Base-by-base conservation (phyloP, 2,888 invertebrate species). In the Priocnemis perturbator region DNA sequence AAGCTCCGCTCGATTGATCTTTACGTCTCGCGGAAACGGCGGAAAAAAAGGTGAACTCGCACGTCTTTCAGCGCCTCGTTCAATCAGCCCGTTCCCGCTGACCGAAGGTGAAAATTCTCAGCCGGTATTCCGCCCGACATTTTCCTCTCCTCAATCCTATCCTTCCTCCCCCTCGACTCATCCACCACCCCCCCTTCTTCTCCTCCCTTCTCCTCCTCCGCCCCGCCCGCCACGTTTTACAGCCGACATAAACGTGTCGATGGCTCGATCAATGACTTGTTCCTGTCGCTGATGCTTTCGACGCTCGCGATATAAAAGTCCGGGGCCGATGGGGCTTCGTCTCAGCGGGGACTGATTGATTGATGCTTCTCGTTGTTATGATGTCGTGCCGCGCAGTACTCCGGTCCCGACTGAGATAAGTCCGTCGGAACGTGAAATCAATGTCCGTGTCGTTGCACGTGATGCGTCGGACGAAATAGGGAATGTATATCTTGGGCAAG, bases 101-200 rank as follows among this genome's bases (percentile, higher is more conserved):
- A 69, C 69, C 65, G 58, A 57, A 67, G 37, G 68, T 58, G 61
- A 69, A 69, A 69, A 62, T 69, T 58, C 50, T 62, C n/a, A 59
- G 3, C 55, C 57, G 67, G 19, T 47, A 47, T 60, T 55, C 23
- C 50, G 3, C 50, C 50, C n/a, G n/a, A 50, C 50, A 37, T 11
- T 11, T n/a, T 19, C 50, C 47, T 47, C 17, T 47, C 26, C 17
- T 50, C 19, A 9, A 2, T 14, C 17, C n/a, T 14, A 11, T 53
- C 53, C 53, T 21, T 23, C 15, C 21, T 21, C 23, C 53, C 20
- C 19, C 19, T 52, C 20, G n/a, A n/a, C n/a, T n/a, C n/a, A n/a
- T 45, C 59, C 3, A 44, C 19, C 30, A 4, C 59, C 44, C 45
- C 11, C 19, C 47, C 59, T 59, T 45, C 44, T 23, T 3, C 45